Percentiles rank a stretch among this genome's conserved stretches.
Conservation (phyloP, 2,888 invertebrate genomes). For the Perdita meconis region DNA sequence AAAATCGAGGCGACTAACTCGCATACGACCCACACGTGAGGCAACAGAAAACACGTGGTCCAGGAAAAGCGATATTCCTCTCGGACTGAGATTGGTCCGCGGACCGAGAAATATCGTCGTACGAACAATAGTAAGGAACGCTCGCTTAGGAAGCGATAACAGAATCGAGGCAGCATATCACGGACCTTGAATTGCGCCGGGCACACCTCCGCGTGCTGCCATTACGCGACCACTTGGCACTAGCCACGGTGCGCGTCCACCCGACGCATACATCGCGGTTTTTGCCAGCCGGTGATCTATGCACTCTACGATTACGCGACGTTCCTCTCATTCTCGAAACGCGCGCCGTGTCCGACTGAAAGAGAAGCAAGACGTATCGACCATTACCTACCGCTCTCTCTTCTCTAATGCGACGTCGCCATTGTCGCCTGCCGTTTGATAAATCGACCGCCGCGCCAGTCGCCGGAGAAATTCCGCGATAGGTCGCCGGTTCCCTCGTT, state of each 20-base stretch:
- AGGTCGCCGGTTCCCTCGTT: neutral
- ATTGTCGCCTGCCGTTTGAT: constrained; percentile 39
- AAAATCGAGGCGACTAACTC: no score
- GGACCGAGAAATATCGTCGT: constrained; percentile 64
- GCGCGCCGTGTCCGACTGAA: constrained; percentile 35
- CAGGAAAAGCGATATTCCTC: constrained; percentile 68
- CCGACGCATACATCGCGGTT: constrained; percentile 42
- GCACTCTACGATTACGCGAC: constrained; percentile 62
- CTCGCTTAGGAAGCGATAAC: constrained; percentile 69
- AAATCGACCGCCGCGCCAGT: constrained; percentile 31
- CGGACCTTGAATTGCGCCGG: constrained; percentile 70
- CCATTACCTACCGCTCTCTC: constrained; percentile 39
- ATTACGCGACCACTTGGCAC: constrained; percentile 66
- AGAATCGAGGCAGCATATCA: constrained; percentile 70
- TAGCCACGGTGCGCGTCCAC: constrained; percentile 45
- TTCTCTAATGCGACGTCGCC: constrained; percentile 29
- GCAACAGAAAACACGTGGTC: constrained; percentile 52
- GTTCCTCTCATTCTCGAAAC: constrained; percentile 63
- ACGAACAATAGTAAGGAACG: constrained; percentile 67
- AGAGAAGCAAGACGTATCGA: constrained; percentile 45
- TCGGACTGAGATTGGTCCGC: constrained; percentile 27
- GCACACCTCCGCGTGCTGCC: constrained; percentile 68
- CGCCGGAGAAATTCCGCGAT: constrained; percentile 25
- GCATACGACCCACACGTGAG: no score
- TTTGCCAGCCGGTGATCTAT: constrained; percentile 55